Conservation (phyloP, 2,113 vertebrate species). For the Shinisaurus crocodilurus region DNA sequence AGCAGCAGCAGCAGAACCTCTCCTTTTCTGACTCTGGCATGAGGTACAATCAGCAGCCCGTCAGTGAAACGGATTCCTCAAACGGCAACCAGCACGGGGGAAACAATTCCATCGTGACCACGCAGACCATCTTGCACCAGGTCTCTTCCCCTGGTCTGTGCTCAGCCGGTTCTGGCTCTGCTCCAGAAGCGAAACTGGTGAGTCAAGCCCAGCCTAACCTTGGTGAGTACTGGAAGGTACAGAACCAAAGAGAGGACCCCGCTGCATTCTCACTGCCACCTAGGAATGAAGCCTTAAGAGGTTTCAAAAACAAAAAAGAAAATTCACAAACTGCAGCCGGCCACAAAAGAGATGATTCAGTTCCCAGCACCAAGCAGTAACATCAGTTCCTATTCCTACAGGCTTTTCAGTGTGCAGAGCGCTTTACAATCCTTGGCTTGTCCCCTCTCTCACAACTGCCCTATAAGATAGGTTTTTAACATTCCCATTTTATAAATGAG, state of each 20-base stretch:
- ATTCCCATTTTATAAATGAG: background rate
- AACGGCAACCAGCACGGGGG: conserved; percentile 74
- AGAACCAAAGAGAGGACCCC: background rate
- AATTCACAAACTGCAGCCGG: background rate
- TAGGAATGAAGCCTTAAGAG: background rate
- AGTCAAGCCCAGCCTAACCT: conserved; percentile 28
- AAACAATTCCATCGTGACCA: conserved; percentile 79
- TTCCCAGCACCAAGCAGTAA: background rate
- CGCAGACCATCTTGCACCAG: conserved; percentile 81
- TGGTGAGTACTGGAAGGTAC: background rate
- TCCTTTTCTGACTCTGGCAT: conserved; percentile 75
- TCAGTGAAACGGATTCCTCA: conserved; percentile 80
- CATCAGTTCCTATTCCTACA: background rate
- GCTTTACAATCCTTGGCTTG: background rate
- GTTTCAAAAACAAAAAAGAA: background rate
- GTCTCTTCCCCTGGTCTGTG: conserved; percentile 89
- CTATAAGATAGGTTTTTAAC: background rate
- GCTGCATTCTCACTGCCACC: background rate
- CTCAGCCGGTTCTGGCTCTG: conserved; percentile 91
- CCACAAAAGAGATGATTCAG: background rate
- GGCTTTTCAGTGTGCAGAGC: background rate
- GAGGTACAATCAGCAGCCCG: conserved; percentile 88
- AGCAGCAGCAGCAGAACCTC: conserved; percentile 26
- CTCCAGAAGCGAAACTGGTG: conserved; percentile 88
- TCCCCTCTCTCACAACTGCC: background rate